Conservation (phyloP, 1,140 invertebrate genomes). For the Brachionus koreanus region DNA sequence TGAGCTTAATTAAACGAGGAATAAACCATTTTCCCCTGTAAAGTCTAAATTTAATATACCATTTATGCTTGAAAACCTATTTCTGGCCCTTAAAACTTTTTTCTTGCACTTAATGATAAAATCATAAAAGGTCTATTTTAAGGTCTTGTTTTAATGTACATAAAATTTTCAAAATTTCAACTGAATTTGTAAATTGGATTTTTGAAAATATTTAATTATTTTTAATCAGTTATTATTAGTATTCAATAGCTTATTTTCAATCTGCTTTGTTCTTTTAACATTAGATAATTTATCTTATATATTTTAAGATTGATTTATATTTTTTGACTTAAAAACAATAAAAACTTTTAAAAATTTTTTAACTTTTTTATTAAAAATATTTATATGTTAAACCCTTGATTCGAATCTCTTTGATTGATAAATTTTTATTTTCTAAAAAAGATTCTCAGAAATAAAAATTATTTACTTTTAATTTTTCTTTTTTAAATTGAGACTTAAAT, state of each 20-base stretch:
- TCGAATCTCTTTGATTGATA: too few relatives aligned
- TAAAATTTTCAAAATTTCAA: neutral
- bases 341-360: neutral
- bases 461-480: too few relatives aligned
- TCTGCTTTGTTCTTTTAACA: neutral
- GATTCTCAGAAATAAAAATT: too few relatives aligned
- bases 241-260: neutral
- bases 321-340: neutral
- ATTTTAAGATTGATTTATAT: neutral
- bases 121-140: neutral
- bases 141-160: neutral
- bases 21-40: neutral
- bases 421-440: too few relatives aligned
- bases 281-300: neutral
- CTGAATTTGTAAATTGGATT: neutral
- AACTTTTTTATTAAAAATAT: too few relatives aligned
- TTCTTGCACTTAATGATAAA: neutral
- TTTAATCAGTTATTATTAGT: neutral
- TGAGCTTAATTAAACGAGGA: neutral
- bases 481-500: too few relatives aligned
- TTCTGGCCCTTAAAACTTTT: neutral
- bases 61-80: neutral
- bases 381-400: too few relatives aligned
- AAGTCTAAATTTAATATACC: neutral
- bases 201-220: neutral